Evolutionary conservation across 2,888 invertebrate genomes (phyloP).

Genomic region (Nomada fucata): DNA sequence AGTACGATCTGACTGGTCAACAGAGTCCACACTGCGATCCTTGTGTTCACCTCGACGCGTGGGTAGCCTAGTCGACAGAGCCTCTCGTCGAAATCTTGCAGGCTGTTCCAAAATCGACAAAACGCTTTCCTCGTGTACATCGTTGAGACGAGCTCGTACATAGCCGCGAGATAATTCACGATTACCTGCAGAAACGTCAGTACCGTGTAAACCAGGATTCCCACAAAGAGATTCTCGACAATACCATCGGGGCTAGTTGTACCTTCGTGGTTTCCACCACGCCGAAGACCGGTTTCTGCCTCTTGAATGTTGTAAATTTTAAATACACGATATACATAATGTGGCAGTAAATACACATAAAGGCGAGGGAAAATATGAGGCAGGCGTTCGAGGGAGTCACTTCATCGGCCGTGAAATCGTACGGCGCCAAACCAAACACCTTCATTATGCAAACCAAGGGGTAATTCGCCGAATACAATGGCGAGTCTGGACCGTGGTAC

Average conservation of each 20-base stretch:
- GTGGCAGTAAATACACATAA: constrained; percentile 59
- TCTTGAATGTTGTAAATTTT: constrained; percentile 38
- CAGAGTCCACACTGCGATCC: constrained; percentile 68
- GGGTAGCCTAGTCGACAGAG: constrained; percentile 71
- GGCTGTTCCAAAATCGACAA: constrained; percentile 74
- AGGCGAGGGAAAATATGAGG: constrained; percentile 63
- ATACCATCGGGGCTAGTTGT: not conserved
- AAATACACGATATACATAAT: constrained; percentile 55
- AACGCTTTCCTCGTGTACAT: constrained; percentile 68
- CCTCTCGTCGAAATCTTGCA: constrained; percentile 77
- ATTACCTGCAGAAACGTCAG: constrained; percentile 37
- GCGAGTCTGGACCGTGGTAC: constrained; percentile 73
- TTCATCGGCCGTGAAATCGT: constrained; percentile 71
- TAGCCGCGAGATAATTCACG: constrained; percentile 70
- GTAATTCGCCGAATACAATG: constrained; percentile 76
- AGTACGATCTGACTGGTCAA: constrained; percentile 50
- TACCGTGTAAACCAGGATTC: no score
- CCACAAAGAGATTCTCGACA: not conserved
- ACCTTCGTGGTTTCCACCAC: constrained; percentile 78
- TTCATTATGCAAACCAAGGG: constrained; percentile 75
- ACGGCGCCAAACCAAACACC: constrained; percentile 80
- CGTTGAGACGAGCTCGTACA: constrained; percentile 67
- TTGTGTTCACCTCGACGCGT: constrained; percentile 63
- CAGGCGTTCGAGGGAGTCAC: constrained; percentile 69
- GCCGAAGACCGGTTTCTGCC: constrained; percentile 59